Base-by-base conservation (phyloP, 2,113 vertebrate species). In the Pardalotus punctatus region DNA sequence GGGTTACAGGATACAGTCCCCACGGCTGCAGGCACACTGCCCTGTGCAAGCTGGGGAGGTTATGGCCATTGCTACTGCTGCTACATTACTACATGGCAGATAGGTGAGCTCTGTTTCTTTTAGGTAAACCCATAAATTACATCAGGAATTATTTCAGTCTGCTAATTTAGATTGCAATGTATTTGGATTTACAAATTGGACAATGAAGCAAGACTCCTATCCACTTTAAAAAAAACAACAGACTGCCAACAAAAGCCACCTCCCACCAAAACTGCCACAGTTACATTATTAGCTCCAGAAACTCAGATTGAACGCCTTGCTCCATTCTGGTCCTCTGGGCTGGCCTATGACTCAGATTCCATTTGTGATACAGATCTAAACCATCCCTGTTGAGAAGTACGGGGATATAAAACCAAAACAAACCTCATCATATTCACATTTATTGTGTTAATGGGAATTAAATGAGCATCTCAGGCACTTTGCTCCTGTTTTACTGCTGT, bases 11-110 rank as follows among this genome's bases (percentile, higher is more conserved):
- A 54, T 4, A 16, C 31, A 10, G 24, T 4, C 12, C 73, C 61
- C 33, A 21, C 2, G 70, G 85, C 70, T 50, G 31, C 53, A 27
- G 53, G 35, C 1, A 1, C 14, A 2, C 14, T 28, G 31, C 48
- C 40, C 12, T 2, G 5, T 1, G 74, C 0, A 1, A 31, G 38
- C 38, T 53, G 11, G 17, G 42, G 14, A 79, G 19, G 14, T 1
- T 23, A 36, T 23, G 35, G 40, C 29, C 62, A 43, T 3, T 25
- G 36, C 48, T 51, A 5, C 42, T 57, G 38, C 38, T 40, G 38
- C 38, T 40, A 12, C 38, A 40, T 40, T 40, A 40, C 94, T 47
- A 33, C 48, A 3, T 0, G 1, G 57, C 57, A 80, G 38, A 7
- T 14, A 58, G 47, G 35, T 62, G 62, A 87, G 23, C 6, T 70